phyloP scores from a whole-genome alignment of 2,113 vertebrate species.

The Microcebus lehilahytsara region DNA sequence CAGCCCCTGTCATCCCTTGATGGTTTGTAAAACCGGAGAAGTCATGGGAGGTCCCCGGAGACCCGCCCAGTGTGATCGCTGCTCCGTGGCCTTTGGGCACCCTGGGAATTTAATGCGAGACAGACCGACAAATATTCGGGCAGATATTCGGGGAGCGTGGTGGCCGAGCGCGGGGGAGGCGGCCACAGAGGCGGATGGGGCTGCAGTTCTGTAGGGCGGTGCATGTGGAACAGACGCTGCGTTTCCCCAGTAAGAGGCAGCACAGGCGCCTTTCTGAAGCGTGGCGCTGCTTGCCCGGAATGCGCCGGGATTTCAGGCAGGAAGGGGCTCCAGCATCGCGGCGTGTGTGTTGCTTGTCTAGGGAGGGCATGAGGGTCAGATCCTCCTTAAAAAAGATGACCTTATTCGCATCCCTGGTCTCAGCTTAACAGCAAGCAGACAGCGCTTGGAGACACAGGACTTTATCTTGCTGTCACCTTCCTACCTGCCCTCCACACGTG shows the following conservation, averaged over 20 bases:
- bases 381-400: neutral
- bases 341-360: neutral
- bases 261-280: slow-evolving; percentile 59
- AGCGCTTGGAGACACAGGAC: neutral
- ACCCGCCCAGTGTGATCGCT: slow-evolving; percentile 33
- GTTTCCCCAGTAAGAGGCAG: slow-evolving; percentile 78
- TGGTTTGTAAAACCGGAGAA: slow-evolving; percentile 10
- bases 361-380: neutral
- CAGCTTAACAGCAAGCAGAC: neutral
- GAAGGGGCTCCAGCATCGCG: neutral
- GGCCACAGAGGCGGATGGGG: slow-evolving; percentile 45
- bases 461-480: neutral
- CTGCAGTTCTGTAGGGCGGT: slow-evolving; percentile 67
- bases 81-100: neutral
- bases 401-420: neutral
- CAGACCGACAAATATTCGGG: neutral
- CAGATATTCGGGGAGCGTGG: neutral
- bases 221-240: slow-evolving; percentile 56
- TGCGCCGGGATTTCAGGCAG: slow-evolving; percentile 47
- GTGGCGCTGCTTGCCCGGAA: slow-evolving; percentile 42
- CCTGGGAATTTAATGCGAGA: neutral
- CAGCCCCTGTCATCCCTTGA: neutral
- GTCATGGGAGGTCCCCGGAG: slow-evolving; percentile 58
- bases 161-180: neutral
- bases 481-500: neutral